phyloP scores from a whole-genome alignment of 2,888 invertebrate genomes.

The Nomada flava region DNA sequence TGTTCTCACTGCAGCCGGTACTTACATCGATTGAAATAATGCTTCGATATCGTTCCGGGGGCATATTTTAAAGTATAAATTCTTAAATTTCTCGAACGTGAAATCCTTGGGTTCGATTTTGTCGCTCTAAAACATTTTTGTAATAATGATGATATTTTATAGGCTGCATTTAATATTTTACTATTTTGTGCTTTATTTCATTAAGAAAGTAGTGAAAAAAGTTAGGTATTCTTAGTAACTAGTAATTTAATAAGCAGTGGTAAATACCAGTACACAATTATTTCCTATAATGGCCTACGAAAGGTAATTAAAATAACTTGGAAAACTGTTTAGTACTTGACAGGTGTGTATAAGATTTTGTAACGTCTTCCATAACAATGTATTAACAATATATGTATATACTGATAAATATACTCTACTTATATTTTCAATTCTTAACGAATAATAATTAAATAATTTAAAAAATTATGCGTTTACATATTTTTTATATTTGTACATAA shows the following conservation, averaged over 20 bases:
- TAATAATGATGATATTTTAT: not conserved
- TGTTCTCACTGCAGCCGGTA: constrained; percentile 46
- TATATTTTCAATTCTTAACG: not conserved
- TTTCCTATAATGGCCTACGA: too few species aligned
- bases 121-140: constrained; percentile 85
- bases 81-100: constrained; percentile 89
- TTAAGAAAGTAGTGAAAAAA: not conserved
- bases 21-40: constrained; percentile 88
- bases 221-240: not conserved
- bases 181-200: not conserved
- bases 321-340: too few species aligned
- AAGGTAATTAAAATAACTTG: too few species aligned
- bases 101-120: constrained; percentile 88
- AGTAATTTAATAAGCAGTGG: too few species aligned
- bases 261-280: too few species aligned
- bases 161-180: not conserved
- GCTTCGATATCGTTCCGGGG: constrained; percentile 90
- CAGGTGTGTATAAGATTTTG: too few species aligned
- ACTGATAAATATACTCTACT: not conserved
- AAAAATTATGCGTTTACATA: not conserved
- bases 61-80: constrained; percentile 89
- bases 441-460: not conserved
- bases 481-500: too few species aligned
- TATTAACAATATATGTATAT: too few species aligned
- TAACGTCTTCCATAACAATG: too few species aligned